phyloP scores from a whole-genome alignment of 2,888 invertebrate genomes.

The Tricholauxania praeusta region DNA sequence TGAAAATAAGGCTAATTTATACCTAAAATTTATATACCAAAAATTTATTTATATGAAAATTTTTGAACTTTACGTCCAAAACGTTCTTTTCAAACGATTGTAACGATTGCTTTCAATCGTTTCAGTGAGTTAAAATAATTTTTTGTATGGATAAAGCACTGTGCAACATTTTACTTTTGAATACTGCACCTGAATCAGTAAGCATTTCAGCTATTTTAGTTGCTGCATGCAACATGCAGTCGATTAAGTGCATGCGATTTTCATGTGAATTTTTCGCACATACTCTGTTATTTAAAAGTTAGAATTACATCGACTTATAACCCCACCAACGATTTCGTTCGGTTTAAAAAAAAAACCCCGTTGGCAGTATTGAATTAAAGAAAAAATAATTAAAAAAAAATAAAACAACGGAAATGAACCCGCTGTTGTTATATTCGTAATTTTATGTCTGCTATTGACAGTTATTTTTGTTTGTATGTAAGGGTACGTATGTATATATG shows the following conservation, averaged over 20 bases:
- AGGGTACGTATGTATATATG: no score
- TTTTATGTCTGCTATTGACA: conserved; percentile 22
- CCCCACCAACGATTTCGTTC: not conserved
- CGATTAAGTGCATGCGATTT: conserved; percentile 43
- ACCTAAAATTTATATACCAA: no score
- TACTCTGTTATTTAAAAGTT: conserved; percentile 38
- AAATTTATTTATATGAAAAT: no score
- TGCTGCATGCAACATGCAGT: conserved; percentile 11
- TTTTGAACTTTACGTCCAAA: no score
- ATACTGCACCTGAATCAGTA: not conserved
- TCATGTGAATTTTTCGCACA: conserved; percentile 34
- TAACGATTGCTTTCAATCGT: no score
- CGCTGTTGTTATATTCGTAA: conserved; percentile 7
- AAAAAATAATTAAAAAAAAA: conserved; percentile 7
- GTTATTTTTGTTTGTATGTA: not conserved
- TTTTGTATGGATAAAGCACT: no score
- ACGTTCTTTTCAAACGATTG: no score
- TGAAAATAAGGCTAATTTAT: no score
- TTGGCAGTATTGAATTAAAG: conserved; percentile 3
- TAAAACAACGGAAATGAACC: not conserved
- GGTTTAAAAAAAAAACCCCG: not conserved
- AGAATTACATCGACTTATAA: conserved; percentile 10
- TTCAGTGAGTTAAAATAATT: no score
- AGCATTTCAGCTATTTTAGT: not conserved
- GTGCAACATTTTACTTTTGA: not conserved